Base-by-base conservation (phyloP, 2,797 vertebrate genomes). In the Rhinella marina region DNA sequence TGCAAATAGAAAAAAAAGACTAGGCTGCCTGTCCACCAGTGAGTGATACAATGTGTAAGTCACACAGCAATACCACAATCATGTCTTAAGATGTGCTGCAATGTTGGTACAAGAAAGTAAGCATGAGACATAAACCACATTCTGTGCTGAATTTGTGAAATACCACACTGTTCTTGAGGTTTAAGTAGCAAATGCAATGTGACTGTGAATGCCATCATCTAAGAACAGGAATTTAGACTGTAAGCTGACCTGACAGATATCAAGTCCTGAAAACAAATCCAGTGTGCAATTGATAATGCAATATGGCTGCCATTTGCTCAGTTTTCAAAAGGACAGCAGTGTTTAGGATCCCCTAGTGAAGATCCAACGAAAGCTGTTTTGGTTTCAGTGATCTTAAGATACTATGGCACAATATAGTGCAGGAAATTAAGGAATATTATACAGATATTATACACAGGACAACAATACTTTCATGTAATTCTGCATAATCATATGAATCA, bases 1-100 rank as follows among this genome's bases (percentile, higher is more conserved):
- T 86, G 79, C 68, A 85, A 48, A 84, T 80, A 54, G 32, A 19
- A 29, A 75, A 21, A 82, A 61, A 87, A n/a, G 19, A 59, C 25
- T 27, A 56, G 11, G 77, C 41, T 32, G 16, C 68, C 32, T 27
- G 1, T 61, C 7, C 21, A 11, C 54, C 8, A 48, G 59, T 57
- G 19, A 32, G 56, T 50, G 23, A 84, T 29, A 25, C 29, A 48
- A 6, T 25, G 23, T 59, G 52, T 10, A 62, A 62, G 59, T 50
- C n/a, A 54, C 9, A 77, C 13, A 50, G 57, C 19, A 41, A 64
- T 48, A 48, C 57, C 59, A 81, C 79, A 81, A 81, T 66, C 41
- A 61, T 25, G 17, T 57, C 78, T 61, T 19, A 21, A n/a, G 41
- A n/a, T 81, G 32, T 66, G 21, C 78, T 32, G 23, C 11, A 77